A percentile compares a stretch with the other conserved stretches of the same genome.
Conservation (phyloP, 2,797 vertebrate genomes). For the Tangara arthus region DNA sequence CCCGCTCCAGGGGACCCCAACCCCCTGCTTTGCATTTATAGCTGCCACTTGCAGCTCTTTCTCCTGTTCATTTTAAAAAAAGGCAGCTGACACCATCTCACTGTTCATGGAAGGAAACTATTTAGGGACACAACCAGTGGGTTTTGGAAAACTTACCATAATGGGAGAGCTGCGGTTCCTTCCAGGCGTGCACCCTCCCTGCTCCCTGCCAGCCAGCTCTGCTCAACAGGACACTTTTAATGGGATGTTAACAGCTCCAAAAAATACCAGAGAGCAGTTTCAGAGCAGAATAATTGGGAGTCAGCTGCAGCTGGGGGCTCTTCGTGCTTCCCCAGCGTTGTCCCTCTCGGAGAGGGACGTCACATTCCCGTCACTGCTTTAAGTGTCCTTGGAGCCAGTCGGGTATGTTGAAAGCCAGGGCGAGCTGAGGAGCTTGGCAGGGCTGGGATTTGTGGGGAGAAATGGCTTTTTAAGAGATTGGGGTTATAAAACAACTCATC, state of each 20-base stretch:
- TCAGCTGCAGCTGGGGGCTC: background rate
- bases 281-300: background rate
- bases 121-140: constrained; percentile 21
- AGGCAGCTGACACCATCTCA: constrained; percentile 9
- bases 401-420: rapidly evolving
- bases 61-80: background rate
- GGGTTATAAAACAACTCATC: background rate
- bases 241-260: background rate
- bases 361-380: background rate
- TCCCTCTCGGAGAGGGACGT: background rate
- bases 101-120: constrained; percentile 11
- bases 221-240: background rate
- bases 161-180: background rate
- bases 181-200: background rate
- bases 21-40: background rate
- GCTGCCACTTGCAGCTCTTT: background rate
- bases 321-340: background rate
- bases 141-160: constrained; percentile 39
- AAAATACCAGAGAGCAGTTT: background rate
- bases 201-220: background rate
- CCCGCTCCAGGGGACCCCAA: background rate
- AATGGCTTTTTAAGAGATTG: background rate
- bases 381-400: background rate
- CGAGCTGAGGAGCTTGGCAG: background rate
- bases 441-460: background rate